Base-by-base conservation (phyloP, 2,113 vertebrate genomes). In the Glareola pratincola region DNA sequence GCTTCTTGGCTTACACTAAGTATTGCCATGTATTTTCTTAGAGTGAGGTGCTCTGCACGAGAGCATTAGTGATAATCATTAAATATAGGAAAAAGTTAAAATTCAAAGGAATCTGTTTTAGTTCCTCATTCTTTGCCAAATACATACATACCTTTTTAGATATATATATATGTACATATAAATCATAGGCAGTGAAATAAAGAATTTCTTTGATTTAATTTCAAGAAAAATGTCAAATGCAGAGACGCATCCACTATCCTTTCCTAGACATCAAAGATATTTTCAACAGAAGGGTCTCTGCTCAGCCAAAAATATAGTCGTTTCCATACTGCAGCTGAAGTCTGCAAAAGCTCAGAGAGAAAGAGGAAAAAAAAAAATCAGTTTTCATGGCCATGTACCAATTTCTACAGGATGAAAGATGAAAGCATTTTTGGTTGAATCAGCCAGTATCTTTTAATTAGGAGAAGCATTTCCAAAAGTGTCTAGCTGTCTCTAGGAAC, bases 181-280 rank as follows among this genome's bases (percentile, higher is more conserved):
- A 69, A 50, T 22, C 4, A 9, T 48, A 87, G 26, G n/a, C n/a
- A 88, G 53, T 20, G 41, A 94, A 94, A 92, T 32, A 89, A 92
- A 85, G 34, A 54, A 85, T 85, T 85, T 66, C 95, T 95, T 91
- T 94, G 62, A 97, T 95, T 95, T 95, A 36, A 66, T 87, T 95
- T 95, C 86, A 95, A 95, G 73, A 57, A 94, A 95, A 92, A 73
- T 78, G 71, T 94, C 95, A 94, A 90, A 94, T 1, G 6, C 57
- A 73, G 47, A 93, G 54, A 94, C 2, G 2, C 39, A 94, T 76
- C 50, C 66, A 76, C 86, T 91, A 85, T 80, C 89, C 86, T 85
- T 95, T 95, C 87, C 94, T 94, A 95, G 94, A 97, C 93, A 97
- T 95, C 94, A 97, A 94, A 97, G 89, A 50, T 95, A 92, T 94